A percentile compares a stretch with the other conserved stretches of the same genome.
Evolutionary conservation across 2,888 invertebrate genomes (phyloP).

Genomic region (Eupithecia subumbrata): DNA sequence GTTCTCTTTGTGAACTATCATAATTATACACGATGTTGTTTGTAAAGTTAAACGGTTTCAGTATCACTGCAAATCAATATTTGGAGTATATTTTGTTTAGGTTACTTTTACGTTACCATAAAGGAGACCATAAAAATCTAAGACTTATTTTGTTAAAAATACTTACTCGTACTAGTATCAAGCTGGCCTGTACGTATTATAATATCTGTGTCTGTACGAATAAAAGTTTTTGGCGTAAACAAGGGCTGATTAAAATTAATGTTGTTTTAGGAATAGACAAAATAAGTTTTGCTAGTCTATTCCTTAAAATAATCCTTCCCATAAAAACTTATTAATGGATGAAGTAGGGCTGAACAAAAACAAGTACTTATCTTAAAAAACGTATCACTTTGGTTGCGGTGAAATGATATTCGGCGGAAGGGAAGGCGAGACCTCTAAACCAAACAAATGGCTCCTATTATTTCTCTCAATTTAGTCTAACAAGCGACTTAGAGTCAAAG

Average conservation of each 20-base stretch:
- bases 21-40: neutral
- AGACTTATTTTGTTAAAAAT: neutral
- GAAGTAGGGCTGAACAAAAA: neutral
- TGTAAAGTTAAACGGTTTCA: neutral
- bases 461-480: constrained; percentile 83
- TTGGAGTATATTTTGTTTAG: neutral
- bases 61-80: neutral
- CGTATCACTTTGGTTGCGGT: constrained; percentile 58
- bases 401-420: constrained; percentile 64
- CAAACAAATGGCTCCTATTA: constrained; percentile 82
- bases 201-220: no score
- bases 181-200: neutral
- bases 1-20: constrained; percentile 7
- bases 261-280: neutral
- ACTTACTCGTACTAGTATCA: neutral
- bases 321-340: neutral
- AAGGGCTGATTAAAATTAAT: neutral
- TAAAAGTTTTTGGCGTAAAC: neutral
- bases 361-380: neutral
- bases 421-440: constrained; percentile 73
- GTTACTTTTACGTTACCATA: neutral
- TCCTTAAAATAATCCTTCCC: neutral
- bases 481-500: constrained; percentile 81
- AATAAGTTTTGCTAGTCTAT: neutral
- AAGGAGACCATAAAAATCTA: neutral